These are phyloP conservation scores for Alsophila aescularia DNA, from an alignment of 2,888 invertebrate species.

Conservation along the genomic window DNA sequence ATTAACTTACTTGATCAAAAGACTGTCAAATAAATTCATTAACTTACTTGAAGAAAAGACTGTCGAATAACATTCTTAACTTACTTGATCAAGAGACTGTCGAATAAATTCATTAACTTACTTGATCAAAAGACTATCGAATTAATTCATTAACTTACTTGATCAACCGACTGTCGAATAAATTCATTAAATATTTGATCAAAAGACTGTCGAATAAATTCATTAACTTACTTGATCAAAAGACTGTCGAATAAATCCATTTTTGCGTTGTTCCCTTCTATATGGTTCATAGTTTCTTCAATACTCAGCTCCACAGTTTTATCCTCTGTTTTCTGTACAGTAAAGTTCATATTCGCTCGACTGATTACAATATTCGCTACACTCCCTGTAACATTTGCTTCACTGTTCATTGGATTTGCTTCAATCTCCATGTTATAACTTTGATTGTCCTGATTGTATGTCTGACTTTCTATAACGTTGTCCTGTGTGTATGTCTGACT, in stretches of 20 bases:
- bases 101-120: no score
- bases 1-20: slow-evolving; percentile 49
- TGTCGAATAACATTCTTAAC: no score
- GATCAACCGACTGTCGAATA: no score
- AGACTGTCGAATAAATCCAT: slow-evolving; percentile 53
- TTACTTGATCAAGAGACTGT: no score
- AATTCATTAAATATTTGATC: no score
- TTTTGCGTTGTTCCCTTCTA: slow-evolving; percentile 48
- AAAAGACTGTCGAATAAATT: no score
- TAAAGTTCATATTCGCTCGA: not conserved
- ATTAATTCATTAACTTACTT: no score
- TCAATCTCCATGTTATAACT: not conserved
- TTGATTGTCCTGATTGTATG: not conserved
- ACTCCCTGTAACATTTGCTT: not conserved
- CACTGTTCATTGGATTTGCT: not conserved
- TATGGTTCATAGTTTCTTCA: slow-evolving; percentile 59
- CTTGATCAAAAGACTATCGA: no score
- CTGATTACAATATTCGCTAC: not conserved
- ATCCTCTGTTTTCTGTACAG: not conserved
- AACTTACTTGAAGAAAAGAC: no score
- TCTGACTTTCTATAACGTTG: not conserved
- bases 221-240: slow-evolving; percentile 48
- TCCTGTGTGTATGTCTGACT: not conserved
- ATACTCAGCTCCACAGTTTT: slow-evolving; percentile 48
- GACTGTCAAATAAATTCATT: slow-evolving; percentile 51